These are phyloP conservation scores for Holotrichia oblita DNA, from an alignment of 1,140 invertebrate genomes.

Conservation along the genomic window DNA sequence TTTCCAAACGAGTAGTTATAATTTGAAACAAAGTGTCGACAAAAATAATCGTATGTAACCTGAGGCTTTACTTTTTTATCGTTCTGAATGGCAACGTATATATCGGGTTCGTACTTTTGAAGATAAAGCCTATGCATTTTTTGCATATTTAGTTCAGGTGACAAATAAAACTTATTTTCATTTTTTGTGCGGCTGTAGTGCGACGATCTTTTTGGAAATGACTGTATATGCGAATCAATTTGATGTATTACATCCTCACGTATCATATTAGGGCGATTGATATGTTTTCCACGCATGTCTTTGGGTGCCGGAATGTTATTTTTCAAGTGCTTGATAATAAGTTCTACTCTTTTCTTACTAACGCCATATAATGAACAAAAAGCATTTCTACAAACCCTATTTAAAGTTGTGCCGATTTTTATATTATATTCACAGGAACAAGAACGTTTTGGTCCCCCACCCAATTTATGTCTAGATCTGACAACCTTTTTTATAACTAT, in stretches of 20 bases:
- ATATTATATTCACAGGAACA: conserved; percentile 44
- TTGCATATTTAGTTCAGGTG: conserved; percentile 44
- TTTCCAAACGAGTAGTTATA: conserved; percentile 44
- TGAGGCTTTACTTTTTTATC: conserved; percentile 41
- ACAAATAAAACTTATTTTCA: conserved; percentile 45
- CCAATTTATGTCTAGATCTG: not conserved
- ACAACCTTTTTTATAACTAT: not conserved
- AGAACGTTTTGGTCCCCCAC: not conserved
- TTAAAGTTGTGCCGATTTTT: conserved; percentile 36
- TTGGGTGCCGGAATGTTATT: conserved; percentile 27
- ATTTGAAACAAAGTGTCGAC: conserved; percentile 42
- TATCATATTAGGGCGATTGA: conserved; percentile 37
- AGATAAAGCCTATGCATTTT: conserved; percentile 43
- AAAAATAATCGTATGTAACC: conserved; percentile 47
- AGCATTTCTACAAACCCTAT: conserved; percentile 40
- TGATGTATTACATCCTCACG: conserved; percentile 38
- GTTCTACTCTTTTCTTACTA: conserved; percentile 41
- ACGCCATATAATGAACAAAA: conserved; percentile 41
- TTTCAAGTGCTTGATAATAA: conserved; percentile 36
- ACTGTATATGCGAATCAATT: conserved; percentile 38
- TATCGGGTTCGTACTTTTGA: conserved; percentile 45
- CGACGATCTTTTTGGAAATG: conserved; percentile 42
- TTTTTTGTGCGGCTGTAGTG: conserved; percentile 45
- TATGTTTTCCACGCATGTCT: conserved; percentile 38
- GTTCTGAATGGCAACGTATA: conserved; percentile 27